These are phyloP conservation scores for Coregonus suidteri DNA, from an alignment of 2,797 vertebrate genomes.

Conservation along the genomic window DNA sequence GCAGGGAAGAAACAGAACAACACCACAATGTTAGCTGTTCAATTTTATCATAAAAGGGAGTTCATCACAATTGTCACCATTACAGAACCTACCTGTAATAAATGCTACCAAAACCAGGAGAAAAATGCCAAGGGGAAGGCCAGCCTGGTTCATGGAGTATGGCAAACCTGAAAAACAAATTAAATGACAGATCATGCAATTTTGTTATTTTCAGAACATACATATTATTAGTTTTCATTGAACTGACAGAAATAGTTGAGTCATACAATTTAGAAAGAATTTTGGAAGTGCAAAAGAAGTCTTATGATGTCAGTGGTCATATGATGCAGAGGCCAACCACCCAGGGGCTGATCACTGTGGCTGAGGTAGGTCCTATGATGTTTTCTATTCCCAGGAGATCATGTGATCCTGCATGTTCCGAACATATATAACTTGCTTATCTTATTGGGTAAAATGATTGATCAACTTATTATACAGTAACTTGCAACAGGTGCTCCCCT, in stretches of 20 bases:
- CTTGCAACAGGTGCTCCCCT: not conserved
- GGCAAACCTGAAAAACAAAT: conserved; percentile 81
- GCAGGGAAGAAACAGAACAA: conserved; percentile 60
- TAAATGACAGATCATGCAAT: conserved; percentile 33
- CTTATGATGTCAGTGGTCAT: not conserved
- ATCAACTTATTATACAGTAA: not conserved
- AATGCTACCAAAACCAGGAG: conserved; percentile 85
- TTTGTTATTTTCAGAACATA: not conserved
- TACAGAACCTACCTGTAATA: conserved; percentile 77
- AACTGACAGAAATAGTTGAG: not conserved
- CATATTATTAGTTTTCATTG: not conserved
- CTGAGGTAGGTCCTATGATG: no score
- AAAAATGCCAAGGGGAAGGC: conserved; percentile 89
- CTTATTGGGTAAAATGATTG: not conserved
- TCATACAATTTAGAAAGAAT: not conserved
- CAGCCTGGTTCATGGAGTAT: conserved; percentile 92
- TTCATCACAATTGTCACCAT: conserved; percentile 19
- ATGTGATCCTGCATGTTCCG: not conserved
- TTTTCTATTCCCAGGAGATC: not conserved
- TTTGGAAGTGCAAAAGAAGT: not conserved
- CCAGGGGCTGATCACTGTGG: not conserved
- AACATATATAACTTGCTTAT: not conserved
- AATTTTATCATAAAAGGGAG: conserved; percentile 9
- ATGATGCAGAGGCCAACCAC: not conserved
- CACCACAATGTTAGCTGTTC: not conserved